Evolutionary conservation across 2,113 vertebrate species (phyloP).

Genomic region (Mohoua ochrocephala): DNA sequence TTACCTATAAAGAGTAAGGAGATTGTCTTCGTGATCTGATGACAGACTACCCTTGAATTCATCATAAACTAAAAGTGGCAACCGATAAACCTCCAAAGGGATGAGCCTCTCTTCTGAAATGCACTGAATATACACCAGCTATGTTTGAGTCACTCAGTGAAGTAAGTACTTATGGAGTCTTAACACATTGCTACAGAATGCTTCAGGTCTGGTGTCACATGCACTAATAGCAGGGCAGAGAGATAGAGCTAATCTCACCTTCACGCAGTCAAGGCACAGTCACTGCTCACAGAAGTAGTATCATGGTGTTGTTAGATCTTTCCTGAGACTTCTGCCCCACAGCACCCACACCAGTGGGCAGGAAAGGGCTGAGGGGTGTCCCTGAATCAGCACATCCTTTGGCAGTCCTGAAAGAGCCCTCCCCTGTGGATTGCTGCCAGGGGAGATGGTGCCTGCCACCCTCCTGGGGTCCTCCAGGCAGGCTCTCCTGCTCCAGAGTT

Average conservation of each 20-base stretch:
- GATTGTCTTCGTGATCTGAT: not conserved
- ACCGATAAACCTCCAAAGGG: not conserved
- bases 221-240: not conserved
- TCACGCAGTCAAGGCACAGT: not conserved
- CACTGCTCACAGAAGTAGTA: not conserved
- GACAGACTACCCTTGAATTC: not conserved
- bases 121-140: not conserved
- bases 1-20: not conserved
- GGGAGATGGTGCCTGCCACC: not conserved
- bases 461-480: not conserved
- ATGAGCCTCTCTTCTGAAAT: not conserved
- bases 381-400: not conserved
- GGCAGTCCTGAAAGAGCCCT: not conserved
- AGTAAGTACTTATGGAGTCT: not conserved
- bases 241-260: not conserved
- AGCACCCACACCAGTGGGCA: not conserved
- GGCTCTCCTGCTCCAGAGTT: accelerated
- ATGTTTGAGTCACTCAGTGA: not conserved
- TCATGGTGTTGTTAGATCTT: not conserved
- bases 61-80: not conserved
- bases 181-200: not conserved
- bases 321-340: not conserved
- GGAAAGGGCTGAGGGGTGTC: not conserved
- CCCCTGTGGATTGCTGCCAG: accelerated
- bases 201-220: not conserved